Percentiles rank a stretch among this genome's conserved stretches.
phyloP scores from a whole-genome alignment of 2,888 invertebrate genomes.

The Caenorhabditis sinica region DNA sequence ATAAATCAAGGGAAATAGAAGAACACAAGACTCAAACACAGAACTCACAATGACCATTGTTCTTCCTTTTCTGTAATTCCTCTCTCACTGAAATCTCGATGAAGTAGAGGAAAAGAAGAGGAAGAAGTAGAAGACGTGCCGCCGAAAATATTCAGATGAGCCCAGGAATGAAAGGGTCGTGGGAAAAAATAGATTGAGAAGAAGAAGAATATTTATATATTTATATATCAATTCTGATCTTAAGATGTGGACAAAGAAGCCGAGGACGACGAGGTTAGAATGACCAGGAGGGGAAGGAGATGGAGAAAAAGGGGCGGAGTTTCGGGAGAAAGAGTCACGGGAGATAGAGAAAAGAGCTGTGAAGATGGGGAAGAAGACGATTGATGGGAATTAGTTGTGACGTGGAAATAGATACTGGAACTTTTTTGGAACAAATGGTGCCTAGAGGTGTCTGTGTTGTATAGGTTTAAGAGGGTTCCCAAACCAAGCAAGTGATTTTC shows the following conservation, averaged over 20 bases:
- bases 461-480: too few species aligned
- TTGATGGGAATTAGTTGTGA: conserved; percentile 52
- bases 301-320: conserved; percentile 16
- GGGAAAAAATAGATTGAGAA: background rate
- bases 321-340: background rate
- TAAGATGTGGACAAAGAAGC: background rate
- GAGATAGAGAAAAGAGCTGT: background rate
- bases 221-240: conserved; percentile 12
- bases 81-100: background rate
- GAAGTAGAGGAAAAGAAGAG: too few species aligned
- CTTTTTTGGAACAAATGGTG: background rate
- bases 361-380: background rate
- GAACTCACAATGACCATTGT: conserved; percentile 56
- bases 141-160: conserved; percentile 22
- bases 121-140: background rate
- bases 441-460: background rate
- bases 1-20: background rate
- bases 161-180: conserved; percentile 6
- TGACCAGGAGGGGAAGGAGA: background rate
- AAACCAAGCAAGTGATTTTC: too few species aligned
- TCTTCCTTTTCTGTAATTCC: conserved; percentile 4
- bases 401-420: conserved; percentile 33
- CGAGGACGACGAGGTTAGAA: background rate
- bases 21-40: background rate
- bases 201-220: conserved; percentile 22